Conservation (phyloP, 2,113 vertebrate species). For the Hippoglossus stenolepis region DNA sequence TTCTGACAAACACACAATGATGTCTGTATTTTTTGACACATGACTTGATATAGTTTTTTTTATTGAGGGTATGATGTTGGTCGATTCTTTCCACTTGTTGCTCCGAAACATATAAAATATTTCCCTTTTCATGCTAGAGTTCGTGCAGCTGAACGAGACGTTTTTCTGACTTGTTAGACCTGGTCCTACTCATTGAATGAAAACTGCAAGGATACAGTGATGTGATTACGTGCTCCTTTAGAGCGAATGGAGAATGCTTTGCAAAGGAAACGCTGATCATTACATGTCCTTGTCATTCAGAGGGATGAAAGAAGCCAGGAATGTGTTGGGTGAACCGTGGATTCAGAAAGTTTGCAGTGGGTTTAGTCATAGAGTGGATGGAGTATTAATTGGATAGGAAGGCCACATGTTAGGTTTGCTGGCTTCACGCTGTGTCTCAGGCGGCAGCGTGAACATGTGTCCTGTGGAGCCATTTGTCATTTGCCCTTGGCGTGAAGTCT, state of each 20-base stretch:
- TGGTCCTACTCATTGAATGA: background rate
- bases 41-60: no score
- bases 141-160: no score
- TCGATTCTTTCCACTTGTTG: no score
- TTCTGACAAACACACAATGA: no score
- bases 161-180: no score
- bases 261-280: background rate
- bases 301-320: conserved; percentile 3
- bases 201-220: background rate
- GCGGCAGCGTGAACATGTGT: background rate
- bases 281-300: conserved; percentile 6
- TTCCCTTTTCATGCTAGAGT: background rate
- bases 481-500: no score
- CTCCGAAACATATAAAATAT: background rate
- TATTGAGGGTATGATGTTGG: no score
- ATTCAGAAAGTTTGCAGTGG: background rate
- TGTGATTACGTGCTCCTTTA: background rate
- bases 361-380: background rate
- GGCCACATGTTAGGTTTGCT: no score
- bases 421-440: background rate
- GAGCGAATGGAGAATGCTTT: conserved; percentile 1
- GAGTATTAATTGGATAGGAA: background rate
- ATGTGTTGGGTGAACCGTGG: background rate
- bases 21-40: no score
- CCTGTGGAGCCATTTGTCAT: background rate